Evolutionary conservation across 2,113 vertebrate species (phyloP).

Genomic region (Blennius ocellaris): DNA sequence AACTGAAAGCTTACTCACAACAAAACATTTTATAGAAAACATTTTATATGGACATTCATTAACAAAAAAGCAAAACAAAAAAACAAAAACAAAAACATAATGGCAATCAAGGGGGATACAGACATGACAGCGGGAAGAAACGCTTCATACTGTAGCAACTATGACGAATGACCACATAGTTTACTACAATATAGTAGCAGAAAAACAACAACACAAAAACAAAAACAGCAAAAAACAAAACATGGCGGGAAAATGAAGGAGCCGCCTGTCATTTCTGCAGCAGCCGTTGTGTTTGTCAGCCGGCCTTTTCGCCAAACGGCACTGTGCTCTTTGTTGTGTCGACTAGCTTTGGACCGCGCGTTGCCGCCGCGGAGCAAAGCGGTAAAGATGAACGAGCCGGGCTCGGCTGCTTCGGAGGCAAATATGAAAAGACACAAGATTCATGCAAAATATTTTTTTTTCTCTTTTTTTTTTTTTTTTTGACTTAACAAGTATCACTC

Average conservation of each 20-base stretch:
- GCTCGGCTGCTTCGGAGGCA: constrained; percentile 63
- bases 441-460: constrained; percentile 76
- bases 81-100: constrained; percentile 75
- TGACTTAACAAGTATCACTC: constrained; percentile 71
- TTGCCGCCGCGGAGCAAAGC: constrained; percentile 61
- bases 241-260: constrained; percentile 59
- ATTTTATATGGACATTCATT: constrained; percentile 87
- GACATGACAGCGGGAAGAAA: constrained; percentile 73
- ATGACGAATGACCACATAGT: constrained; percentile 77
- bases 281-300: constrained; percentile 61
- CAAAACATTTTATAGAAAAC: constrained; percentile 86
- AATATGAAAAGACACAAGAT: constrained; percentile 78
- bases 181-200: constrained; percentile 80
- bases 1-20: constrained; percentile 67
- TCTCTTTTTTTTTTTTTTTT: constrained; percentile 38
- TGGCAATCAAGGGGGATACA: constrained; percentile 76
- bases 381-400: constrained; percentile 62
- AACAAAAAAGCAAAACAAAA: constrained; percentile 78
- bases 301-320: constrained; percentile 59
- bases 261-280: constrained; percentile 40
- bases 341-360: constrained; percentile 56
- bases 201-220: constrained; percentile 29
- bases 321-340: constrained; percentile 70
- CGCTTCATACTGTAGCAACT: constrained; percentile 77
- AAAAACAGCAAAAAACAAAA: no score